These are phyloP conservation scores for Leptoteleia sp. DNA, from an alignment of 1,140 invertebrate genomes.

Conservation along the genomic window DNA sequence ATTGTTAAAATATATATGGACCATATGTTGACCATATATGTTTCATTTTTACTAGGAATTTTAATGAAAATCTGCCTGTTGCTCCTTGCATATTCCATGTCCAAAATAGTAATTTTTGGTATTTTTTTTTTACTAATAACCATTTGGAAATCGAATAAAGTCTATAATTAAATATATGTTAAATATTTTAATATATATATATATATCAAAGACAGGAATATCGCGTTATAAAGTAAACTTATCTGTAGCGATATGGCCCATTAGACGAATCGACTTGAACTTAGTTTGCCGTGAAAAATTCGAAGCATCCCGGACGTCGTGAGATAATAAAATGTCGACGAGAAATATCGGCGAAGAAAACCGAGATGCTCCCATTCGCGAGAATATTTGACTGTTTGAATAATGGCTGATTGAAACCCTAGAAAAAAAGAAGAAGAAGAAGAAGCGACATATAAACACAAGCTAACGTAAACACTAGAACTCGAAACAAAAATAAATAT, in stretches of 20 bases:
- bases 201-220: conserved; percentile 37
- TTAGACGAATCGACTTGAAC: conserved; percentile 26
- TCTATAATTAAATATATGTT: too few relatives aligned
- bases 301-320: conserved; percentile 3
- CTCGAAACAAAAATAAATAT: too few relatives aligned
- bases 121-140: too few relatives aligned
- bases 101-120: too few relatives aligned
- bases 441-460: neutral
- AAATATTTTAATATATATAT: too few relatives aligned
- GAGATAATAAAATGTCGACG: conserved; percentile 23
- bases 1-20: too few relatives aligned
- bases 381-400: conserved; percentile 20
- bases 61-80: too few relatives aligned
- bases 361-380: conserved; percentile 5
- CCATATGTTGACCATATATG: too few relatives aligned
- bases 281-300: conserved; percentile 33
- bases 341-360: conserved; percentile 28
- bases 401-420: conserved; percentile 28
- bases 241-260: conserved; percentile 17
- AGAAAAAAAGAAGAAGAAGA: neutral
- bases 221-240: conserved; percentile 27
- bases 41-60: too few relatives aligned
- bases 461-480: too few relatives aligned
- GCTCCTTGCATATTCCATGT: too few relatives aligned
- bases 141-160: too few relatives aligned